Evolutionary conservation across 2,888 invertebrate genomes (phyloP).

Genomic region (Temnothorax unifasciatus): DNA sequence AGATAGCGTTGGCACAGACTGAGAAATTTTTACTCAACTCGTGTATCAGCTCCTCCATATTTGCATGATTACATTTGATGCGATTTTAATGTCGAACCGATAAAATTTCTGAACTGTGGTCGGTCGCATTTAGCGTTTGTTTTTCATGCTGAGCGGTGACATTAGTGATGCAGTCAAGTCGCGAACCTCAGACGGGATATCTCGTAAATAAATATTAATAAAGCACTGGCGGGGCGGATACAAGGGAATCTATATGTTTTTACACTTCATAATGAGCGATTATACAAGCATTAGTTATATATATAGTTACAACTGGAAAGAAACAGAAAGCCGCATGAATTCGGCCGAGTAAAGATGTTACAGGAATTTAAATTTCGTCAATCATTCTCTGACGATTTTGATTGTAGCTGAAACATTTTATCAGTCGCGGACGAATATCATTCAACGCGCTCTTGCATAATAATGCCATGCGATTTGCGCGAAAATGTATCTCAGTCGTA

Average conservation of each 20-base stretch:
- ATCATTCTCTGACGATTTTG: not conserved
- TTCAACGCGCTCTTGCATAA: not conserved
- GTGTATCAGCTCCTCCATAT: not conserved
- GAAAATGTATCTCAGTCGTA: not conserved
- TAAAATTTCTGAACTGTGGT: not conserved
- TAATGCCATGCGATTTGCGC: not conserved
- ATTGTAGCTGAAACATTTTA: not conserved
- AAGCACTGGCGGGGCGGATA: not conserved
- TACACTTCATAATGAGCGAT: constrained; percentile 13
- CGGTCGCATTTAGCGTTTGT: not conserved
- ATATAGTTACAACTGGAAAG: not conserved
- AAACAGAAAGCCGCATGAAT: not conserved
- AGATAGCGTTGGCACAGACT: not conserved
- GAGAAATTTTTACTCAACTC: not conserved
- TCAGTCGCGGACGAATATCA: not conserved
- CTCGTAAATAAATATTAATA: constrained; percentile 46
- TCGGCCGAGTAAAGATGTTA: not conserved
- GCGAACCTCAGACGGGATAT: not conserved
- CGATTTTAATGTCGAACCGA: not conserved
- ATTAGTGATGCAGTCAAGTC: constrained; percentile 3
- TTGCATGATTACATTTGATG: constrained; percentile 10
- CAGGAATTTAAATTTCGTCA: constrained; percentile 25
- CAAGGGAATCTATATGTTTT: not conserved
- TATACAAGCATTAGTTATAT: not conserved
- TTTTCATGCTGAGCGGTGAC: not conserved